phyloP scores from a whole-genome alignment of 2,888 invertebrate species.

The Thymelicus lineola region DNA sequence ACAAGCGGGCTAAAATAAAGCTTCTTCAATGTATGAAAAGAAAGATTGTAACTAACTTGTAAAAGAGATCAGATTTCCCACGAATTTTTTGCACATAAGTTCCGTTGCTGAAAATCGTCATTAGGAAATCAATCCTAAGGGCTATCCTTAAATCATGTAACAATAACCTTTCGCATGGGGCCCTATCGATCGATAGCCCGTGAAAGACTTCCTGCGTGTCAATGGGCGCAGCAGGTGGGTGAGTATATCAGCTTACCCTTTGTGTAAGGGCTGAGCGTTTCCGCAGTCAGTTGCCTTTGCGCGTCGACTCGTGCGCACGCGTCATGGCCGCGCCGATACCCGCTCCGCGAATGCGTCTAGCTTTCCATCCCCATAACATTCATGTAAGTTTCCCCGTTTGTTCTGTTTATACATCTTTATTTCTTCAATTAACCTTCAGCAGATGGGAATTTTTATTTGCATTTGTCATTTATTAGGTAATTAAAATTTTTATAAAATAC shows the following conservation, averaged over 20 bases:
- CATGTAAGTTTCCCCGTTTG: slow-evolving; percentile 64
- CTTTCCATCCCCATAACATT: slow-evolving; percentile 76
- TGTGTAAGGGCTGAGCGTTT: slow-evolving; percentile 45
- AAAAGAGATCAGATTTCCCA: too few species aligned
- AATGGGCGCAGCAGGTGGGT: slow-evolving; percentile 55
- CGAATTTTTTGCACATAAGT: too few species aligned
- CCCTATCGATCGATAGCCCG: slow-evolving; percentile 34
- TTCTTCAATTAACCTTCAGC: background rate
- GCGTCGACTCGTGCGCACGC: slow-evolving; percentile 58
- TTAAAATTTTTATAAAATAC: slow-evolving; percentile 23
- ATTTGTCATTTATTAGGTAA: slow-evolving; percentile 7
- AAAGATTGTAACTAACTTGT: too few species aligned
- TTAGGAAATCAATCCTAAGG: background rate
- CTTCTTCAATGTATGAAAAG: too few species aligned
- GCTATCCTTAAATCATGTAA: slow-evolving; percentile 9
- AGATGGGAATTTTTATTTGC: background rate
- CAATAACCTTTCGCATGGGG: slow-evolving; percentile 15
- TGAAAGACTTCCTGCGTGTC: slow-evolving; percentile 44
- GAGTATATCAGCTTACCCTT: slow-evolving; percentile 57
- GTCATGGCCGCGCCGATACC: slow-evolving; percentile 63
- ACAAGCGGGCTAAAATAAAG: too few species aligned
- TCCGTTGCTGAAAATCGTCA: background rate
- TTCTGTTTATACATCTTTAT: background rate
- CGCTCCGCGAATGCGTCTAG: slow-evolving; percentile 72
- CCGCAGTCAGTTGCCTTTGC: slow-evolving; percentile 47